These are phyloP conservation scores for Salpingus planirostris DNA, from an alignment of 2,888 invertebrate genomes.

Conservation along the genomic window DNA sequence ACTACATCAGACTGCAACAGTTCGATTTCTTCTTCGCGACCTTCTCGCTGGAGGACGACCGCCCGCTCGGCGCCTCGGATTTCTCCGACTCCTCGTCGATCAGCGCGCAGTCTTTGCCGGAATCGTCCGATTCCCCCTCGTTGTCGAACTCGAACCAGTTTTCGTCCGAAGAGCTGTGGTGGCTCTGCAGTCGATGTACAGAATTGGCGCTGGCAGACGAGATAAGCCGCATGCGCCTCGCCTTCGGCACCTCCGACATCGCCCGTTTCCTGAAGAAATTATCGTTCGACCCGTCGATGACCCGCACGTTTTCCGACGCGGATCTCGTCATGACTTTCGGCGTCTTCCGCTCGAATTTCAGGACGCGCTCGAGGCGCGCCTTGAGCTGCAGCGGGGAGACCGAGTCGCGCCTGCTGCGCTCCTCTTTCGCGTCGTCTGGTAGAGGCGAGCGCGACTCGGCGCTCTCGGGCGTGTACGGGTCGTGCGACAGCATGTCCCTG, in stretches of 20 bases:
- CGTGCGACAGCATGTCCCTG: slow-evolving; percentile 44
- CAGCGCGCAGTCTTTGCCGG: slow-evolving; percentile 1
- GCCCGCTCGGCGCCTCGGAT: too few species aligned
- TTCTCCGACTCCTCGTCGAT: background rate
- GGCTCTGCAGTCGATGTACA: slow-evolving; percentile 36
- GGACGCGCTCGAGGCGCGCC: slow-evolving; percentile 48
- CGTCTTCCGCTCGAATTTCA: slow-evolving; percentile 24
- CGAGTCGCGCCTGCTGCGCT: slow-evolving; percentile 20
- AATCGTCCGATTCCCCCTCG: slow-evolving; percentile 5
- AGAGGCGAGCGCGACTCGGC: slow-evolving; percentile 67
- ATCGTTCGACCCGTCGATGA: slow-evolving; percentile 6
- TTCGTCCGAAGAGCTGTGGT: slow-evolving; percentile 43
- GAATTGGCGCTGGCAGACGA: slow-evolving; percentile 23
- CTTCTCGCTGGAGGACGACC: too few species aligned
- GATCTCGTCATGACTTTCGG: slow-evolving; percentile 27
- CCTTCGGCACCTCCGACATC: slow-evolving; percentile 32
- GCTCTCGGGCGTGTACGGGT: slow-evolving; percentile 79
- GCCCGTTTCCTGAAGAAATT: slow-evolving; percentile 22
- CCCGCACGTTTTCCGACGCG: slow-evolving; percentile 25
- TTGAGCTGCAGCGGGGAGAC: slow-evolving; percentile 59
- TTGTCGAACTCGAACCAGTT: slow-evolving; percentile 42
- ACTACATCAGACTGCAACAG: slow-evolving; percentile 12
- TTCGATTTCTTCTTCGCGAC: slow-evolving; percentile 3
- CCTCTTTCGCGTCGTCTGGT: slow-evolving; percentile 32
- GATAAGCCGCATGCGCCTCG: slow-evolving; percentile 19